Base-by-base conservation (phyloP, 2,888 invertebrate genomes). In the Pterostichus niger region DNA sequence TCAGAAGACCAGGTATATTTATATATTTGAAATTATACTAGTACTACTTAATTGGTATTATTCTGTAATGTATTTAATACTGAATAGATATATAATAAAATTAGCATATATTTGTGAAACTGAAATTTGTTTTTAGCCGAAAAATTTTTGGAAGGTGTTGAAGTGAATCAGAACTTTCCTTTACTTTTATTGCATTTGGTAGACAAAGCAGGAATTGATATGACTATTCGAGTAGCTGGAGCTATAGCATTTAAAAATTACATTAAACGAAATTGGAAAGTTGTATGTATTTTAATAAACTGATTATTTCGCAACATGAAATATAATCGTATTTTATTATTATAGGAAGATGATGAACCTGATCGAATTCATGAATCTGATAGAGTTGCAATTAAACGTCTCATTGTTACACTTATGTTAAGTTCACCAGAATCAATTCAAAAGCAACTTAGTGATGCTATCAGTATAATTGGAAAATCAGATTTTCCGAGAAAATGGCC, bases 401-500 rank as follows among this genome's bases (percentile, higher is more conserved):
- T 96, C 0, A 98, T 99, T 86, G 96, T 99, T 1, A 94, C 96
- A 44, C 91, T 99, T 35, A 99, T 99, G 99, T 91, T 99, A 84
- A 95, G 95, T 86, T 96, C 97, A 35, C 97, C 98, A 0, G 95
- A 96, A 87, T 93, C 95, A 0, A 94, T 99, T 84, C 99, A 99
- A 89, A 95, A 97, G 87, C 99, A 99, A 90, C 92, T 98, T 68
- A 98, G 98, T 86, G 98, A 98, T 91, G 98, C 98, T 0, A 96
- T 99, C 54, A 96, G 97, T 86, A 97, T 98, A 33, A 98, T 99
- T 84, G 99, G 99, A n/a, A 95, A 96, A 88, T 94, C 96, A 86
- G 99, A 99, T 91, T 99, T 99, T 89, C 99, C 99, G 0, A 94
- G 95, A 84, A 97, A 98, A 89, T 99, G 99, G 99, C 98, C 97